phyloP scores from a whole-genome alignment of 1,140 invertebrate genomes.

The Cotesia vestalis region DNA sequence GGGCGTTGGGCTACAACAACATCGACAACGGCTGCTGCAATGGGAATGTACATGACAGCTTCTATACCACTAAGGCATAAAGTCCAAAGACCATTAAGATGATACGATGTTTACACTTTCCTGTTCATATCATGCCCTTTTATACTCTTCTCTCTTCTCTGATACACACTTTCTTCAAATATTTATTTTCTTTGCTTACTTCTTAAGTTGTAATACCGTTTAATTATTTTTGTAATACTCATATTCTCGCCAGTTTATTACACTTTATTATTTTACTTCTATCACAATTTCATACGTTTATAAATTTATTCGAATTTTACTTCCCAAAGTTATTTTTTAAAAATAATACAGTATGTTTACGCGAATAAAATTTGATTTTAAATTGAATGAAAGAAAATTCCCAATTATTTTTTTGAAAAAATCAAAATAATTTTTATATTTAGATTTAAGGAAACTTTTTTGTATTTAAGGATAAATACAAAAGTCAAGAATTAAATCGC shows the following conservation, averaged over 20 bases:
- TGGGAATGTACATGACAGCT: background rate
- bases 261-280: background rate
- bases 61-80: too few relatives aligned
- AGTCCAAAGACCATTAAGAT: too few relatives aligned
- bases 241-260: background rate
- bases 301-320: too few relatives aligned
- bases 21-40: background rate
- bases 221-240: background rate
- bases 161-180: background rate
- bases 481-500: too few relatives aligned
- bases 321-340: too few relatives aligned
- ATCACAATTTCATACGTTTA: background rate
- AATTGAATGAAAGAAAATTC: too few relatives aligned
- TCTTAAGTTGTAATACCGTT: background rate
- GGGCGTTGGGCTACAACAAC: constrained; percentile 2
- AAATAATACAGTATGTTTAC: too few relatives aligned
- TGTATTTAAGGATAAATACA: too few relatives aligned
- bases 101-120: constrained; percentile 11
- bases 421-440: too few relatives aligned
- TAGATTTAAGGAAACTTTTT: too few relatives aligned
- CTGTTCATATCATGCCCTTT: constrained; percentile 8
- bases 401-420: too few relatives aligned
- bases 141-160: background rate
- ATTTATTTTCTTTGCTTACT: background rate
- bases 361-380: too few relatives aligned